Base-by-base conservation (phyloP, 1,140 invertebrate genomes). In the Pseudomyrmex cubaensis region DNA sequence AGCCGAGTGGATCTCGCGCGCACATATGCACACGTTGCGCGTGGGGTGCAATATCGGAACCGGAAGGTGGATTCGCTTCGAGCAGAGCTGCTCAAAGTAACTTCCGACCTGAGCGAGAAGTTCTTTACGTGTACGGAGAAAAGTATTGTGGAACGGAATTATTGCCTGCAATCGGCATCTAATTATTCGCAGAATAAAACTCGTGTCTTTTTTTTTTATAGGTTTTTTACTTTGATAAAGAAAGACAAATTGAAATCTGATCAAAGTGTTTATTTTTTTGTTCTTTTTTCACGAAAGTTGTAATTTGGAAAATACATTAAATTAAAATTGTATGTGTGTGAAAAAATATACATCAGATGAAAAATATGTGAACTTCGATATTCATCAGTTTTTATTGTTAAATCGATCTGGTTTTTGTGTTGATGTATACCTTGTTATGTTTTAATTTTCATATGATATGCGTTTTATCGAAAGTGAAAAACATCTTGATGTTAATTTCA, bases 21-120 rank as follows among this genome's bases (percentile, higher is more conserved):
- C 80, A 87, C 80, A 85, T 90, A 85, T 86, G 84, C 64, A 69
- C 54, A 44, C 88, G 76, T 80, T 83, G 78, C 84, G 75, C 67
- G 82, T 57, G n/a, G 62, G 74, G 50, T 7, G 76, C 64, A 70
- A 80, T 80, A 80, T 80, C 76, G 17, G 44, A 59, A 67, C 76
- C 54, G 57, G 69, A 78, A 54, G 52, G 54, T 78, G 25, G 64
- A 69, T 78, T 70, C 20, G 64, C 44, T 25, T 13, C 20, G 50
- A 52, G 22, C 50, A 52, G 46, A 22, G 15, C n/a, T 50, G 76
- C 66, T 69, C 64, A 48, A 59, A 80, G 56, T 80, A 70, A 70
- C 66, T 80, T 48, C 8, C 54, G 22, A 25, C 76, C 25, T 54
- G 54, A 69, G 44, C 62, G 15, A 35, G 35, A 4, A 52, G 12